Evolutionary conservation across 2,797 vertebrate species (phyloP).

Genomic region (Sparus aurata): DNA sequence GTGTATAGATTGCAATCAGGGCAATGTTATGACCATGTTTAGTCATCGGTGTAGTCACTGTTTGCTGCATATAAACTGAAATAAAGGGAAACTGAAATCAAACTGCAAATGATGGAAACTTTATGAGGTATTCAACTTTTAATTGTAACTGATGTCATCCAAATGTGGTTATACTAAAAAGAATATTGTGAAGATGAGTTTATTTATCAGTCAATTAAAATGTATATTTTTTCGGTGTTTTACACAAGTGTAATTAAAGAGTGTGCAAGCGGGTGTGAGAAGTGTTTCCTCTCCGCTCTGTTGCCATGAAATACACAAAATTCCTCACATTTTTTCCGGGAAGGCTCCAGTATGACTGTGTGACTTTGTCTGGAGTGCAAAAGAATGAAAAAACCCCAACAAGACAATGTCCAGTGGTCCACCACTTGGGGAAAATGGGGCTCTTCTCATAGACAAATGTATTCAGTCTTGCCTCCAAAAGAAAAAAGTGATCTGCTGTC

Average conservation of each 20-base stretch:
- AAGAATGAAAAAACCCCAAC: slow-evolving; percentile 19
- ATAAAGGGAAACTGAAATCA: neutral
- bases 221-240: neutral
- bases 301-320: slow-evolving; percentile 39
- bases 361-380: slow-evolving; percentile 23
- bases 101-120: neutral
- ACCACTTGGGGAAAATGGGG: neutral
- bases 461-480: neutral
- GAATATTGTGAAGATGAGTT: neutral
- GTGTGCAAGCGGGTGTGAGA: neutral
- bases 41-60: neutral
- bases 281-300: neutral
- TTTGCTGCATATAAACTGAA: neutral
- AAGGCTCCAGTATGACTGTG: slow-evolving; percentile 14
- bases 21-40: neutral
- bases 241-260: neutral
- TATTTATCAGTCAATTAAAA: neutral
- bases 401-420: neutral
- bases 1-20: neutral
- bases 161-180: neutral
- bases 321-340: slow-evolving; percentile 50
- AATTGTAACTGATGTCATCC: no score
- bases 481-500: neutral
- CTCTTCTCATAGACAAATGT: neutral
- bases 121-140: neutral